phyloP scores from a whole-genome alignment of 2,113 vertebrate species.

The Burhinus oedicnemus region DNA sequence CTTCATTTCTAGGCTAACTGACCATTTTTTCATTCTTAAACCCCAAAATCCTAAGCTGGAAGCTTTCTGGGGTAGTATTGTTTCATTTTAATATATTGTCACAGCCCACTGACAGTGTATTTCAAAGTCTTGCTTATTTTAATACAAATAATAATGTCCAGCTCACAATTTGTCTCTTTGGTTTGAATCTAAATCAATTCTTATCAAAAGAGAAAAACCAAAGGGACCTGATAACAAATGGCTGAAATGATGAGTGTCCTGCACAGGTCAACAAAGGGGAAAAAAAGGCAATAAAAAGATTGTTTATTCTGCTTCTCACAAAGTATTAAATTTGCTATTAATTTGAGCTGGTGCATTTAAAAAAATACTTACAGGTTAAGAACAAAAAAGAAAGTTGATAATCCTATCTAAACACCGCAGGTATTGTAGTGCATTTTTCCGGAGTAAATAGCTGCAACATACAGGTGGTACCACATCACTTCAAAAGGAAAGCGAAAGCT shows the following conservation, averaged over 20 bases:
- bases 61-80: neutral
- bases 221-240: neutral
- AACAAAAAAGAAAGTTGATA: neutral
- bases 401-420: neutral
- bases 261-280: neutral
- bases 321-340: neutral
- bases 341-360: neutral
- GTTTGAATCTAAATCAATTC: neutral
- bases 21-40: neutral
- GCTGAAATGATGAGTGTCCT: fast-evolving
- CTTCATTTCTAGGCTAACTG: neutral
- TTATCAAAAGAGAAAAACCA: neutral
- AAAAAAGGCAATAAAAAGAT: fast-evolving
- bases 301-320: neutral
- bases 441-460: neutral
- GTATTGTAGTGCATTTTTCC: neutral
- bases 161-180: neutral
- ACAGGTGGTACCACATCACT: neutral
- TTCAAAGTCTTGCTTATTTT: neutral
- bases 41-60: neutral
- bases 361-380: neutral
- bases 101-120: too few species aligned
- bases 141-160: neutral
- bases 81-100: neutral
- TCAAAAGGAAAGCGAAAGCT: neutral